Conservation (phyloP, 2,888 invertebrate species). For the Cerastis rubricosa region DNA sequence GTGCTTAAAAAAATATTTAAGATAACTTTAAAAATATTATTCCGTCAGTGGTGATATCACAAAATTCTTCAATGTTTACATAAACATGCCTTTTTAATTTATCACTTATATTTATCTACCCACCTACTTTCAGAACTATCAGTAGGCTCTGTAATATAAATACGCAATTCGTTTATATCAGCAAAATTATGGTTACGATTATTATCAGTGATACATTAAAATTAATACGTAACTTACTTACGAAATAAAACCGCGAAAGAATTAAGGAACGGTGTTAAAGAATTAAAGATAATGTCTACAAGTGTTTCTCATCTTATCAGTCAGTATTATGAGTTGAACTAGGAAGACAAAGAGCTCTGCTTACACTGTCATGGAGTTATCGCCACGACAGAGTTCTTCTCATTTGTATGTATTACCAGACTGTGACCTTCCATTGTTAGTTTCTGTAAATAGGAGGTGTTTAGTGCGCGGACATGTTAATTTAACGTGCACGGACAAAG, state of each 20-base stretch:
- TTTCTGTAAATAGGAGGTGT: constrained; percentile 84
- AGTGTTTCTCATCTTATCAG: constrained; percentile 32
- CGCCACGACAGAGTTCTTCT: constrained; percentile 68
- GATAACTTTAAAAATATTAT: constrained; percentile 35
- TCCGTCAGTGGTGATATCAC: constrained; percentile 17
- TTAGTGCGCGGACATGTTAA: constrained; percentile 86
- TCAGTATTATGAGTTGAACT: constrained; percentile 19
- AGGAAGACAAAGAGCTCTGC: constrained; percentile 53
- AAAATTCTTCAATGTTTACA: constrained; percentile 31
- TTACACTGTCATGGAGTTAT: constrained; percentile 50
- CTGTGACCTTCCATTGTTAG: constrained; percentile 88
- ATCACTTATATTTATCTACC: constrained; percentile 30
- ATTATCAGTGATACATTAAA: constrained; percentile 26
- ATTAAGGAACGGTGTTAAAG: constrained; percentile 47
- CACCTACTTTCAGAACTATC: constrained; percentile 37
- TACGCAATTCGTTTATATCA: constrained; percentile 57
- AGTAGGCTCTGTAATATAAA: constrained; percentile 23
- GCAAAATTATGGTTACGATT: constrained; percentile 31
- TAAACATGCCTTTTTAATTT: constrained; percentile 42
- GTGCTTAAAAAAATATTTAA: constrained; percentile 15
- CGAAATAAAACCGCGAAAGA: constrained; percentile 25
- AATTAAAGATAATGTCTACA: constrained; percentile 11
- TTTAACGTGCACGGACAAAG: constrained; percentile 80
- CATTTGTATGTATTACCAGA: constrained; percentile 81
- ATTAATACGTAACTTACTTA: constrained; percentile 25